Evolutionary conservation across 2,797 vertebrate species (phyloP), one percentile per base, ranked within the genome.

Genomic region (Clarias platycephalus): DNA sequence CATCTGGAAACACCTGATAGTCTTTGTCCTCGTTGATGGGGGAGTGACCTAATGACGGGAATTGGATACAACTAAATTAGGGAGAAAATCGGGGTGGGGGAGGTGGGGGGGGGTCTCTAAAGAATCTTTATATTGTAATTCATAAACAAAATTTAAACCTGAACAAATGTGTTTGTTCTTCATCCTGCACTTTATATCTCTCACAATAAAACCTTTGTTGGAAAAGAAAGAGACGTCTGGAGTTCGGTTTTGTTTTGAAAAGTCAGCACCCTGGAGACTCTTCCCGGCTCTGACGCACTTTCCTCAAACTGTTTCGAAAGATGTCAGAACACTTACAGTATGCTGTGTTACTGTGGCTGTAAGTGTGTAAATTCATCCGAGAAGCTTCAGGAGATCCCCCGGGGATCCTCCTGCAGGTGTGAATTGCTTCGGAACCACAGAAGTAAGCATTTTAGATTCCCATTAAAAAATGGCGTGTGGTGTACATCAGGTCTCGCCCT

Each of bases 371-470:
- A 55, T 1, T 34, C 72, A 75, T 31, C 31, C 31, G 53, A 57
- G 72, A 26, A 26, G 24, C 44, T 53, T 18, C 15, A 1, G 0
- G 28, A 58, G 53, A 5, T 58, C 26, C 31, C 0, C 20, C 6
- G 13, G 7, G 34, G 22, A 13, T 53, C 49, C 49, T 9, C 63
- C 58, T 44, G 58, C 6, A 44, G 24, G 58, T 26, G 76, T 62
- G 58, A 79, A 79, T 79, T 79, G 58, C 76, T 63, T 79, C 40
- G 76, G 63, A 63, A 44, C 58, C 58, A 2, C 31, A 18, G 58
- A 63, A 63, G 58, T 16, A 63, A 40, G 16, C 34, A n/a, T 44
- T 34, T 16, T 44, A 62, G 76, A 78, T n/a, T 77, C 24, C 20
- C 20, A 77, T 22, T 60, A 77, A 60, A 37, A 77, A 24, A 12